Conservation (phyloP, 2,113 vertebrate species). For the Echinops telfairi region DNA sequence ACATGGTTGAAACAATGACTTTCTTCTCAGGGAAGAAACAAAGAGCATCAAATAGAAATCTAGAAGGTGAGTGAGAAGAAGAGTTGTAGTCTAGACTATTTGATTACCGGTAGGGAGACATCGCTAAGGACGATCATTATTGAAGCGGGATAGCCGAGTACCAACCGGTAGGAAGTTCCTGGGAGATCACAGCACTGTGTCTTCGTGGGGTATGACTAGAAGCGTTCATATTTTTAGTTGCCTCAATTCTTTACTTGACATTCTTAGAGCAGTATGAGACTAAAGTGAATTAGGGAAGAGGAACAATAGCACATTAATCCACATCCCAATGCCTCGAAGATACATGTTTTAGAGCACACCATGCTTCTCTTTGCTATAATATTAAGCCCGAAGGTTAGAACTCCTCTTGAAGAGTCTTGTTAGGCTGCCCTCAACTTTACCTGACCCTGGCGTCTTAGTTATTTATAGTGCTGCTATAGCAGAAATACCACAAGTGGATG, state of each 20-base stretch:
- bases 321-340: not conserved
- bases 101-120: not conserved
- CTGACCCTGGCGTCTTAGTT: not conserved
- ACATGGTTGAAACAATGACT: not conserved
- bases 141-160: not conserved
- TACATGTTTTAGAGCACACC: not conserved
- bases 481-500: too few relatives aligned
- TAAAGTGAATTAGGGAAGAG: not conserved
- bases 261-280: not conserved
- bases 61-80: not conserved
- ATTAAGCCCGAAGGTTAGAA: not conserved
- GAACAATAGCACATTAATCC: not conserved
- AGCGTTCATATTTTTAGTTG: not conserved
- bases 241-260: not conserved
- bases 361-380: not conserved
- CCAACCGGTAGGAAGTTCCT: not conserved
- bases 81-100: not conserved
- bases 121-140: not conserved
- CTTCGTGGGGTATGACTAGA: not conserved
- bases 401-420: not conserved
- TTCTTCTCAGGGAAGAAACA: slow-evolving; percentile 9
- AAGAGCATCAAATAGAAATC: not conserved
- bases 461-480: too few relatives aligned
- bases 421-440: not conserved
- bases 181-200: not conserved